phyloP scores from a whole-genome alignment of 2,113 vertebrate genomes.

The Chaenocephalus aceratus region DNA sequence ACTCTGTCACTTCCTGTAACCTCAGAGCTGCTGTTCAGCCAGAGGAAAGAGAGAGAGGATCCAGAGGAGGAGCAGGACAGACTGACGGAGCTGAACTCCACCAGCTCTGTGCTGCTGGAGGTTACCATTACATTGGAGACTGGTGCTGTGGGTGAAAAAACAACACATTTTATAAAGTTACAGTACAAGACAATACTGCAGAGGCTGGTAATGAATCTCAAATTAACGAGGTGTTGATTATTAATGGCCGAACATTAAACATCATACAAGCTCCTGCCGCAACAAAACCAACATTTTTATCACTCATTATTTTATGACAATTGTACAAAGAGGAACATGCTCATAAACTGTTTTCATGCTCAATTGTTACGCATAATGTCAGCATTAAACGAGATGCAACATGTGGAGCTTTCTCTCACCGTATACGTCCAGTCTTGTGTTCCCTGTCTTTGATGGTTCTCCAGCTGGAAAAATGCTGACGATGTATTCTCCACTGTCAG shows the following conservation, averaged over 20 bases:
- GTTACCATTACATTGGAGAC: not conserved
- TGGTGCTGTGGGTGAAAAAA: not conserved
- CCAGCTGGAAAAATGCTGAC: fast-evolving
- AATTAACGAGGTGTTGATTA: not conserved
- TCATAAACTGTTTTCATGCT: too few species aligned
- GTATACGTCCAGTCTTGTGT: fast-evolving
- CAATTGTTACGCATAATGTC: too few species aligned
- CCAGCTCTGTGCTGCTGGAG: slow-evolving; percentile 35
- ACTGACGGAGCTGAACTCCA: slow-evolving; percentile 62
- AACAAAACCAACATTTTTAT: too few species aligned
- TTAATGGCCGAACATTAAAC: not conserved
- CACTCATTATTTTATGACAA: too few species aligned
- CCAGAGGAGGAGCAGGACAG: slow-evolving; percentile 72
- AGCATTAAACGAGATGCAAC: not conserved
- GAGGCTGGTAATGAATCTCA: not conserved
- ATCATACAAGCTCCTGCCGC: not conserved
- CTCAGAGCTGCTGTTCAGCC: slow-evolving; percentile 71
- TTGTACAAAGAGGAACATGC: too few species aligned
- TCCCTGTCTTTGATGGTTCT: fast-evolving
- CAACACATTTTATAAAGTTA: too few species aligned
- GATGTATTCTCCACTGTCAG: slow-evolving; percentile 42
- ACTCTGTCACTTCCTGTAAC: slow-evolving; percentile 59
- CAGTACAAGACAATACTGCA: too few species aligned
- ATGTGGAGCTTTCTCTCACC: slow-evolving; percentile 32
- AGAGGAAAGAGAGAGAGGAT: slow-evolving; percentile 57